These are phyloP conservation scores for Rutilus rutilus DNA, from an alignment of 2,113 vertebrate species.

Conservation along the genomic window DNA sequence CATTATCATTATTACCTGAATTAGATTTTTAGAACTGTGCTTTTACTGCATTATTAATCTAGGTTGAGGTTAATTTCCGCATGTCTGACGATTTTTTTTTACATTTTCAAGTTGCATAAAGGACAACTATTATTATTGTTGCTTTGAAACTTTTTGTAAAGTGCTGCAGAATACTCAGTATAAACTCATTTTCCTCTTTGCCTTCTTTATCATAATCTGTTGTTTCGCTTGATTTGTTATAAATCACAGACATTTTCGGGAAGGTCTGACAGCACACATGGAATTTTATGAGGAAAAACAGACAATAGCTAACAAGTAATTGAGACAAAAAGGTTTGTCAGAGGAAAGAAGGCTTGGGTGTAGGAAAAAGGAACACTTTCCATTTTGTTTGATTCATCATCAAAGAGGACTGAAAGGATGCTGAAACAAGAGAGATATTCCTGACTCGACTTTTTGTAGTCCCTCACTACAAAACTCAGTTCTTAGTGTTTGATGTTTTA, in stretches of 20 bases:
- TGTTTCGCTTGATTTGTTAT: conserved; percentile 35
- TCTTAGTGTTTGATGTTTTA: conserved; percentile 60
- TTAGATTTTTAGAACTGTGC: not conserved
- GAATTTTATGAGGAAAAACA: conserved; percentile 41
- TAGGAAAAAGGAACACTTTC: conserved; percentile 54
- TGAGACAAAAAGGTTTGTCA: conserved; percentile 53
- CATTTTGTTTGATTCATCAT: conserved; percentile 62
- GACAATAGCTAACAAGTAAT: conserved; percentile 52
- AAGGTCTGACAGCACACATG: conserved; percentile 37
- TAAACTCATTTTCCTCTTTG: not conserved
- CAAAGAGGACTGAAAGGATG: conserved; percentile 59
- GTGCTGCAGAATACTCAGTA: not conserved
- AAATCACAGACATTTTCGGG: not conserved
- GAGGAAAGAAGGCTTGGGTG: conserved; percentile 48
- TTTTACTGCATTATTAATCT: not conserved
- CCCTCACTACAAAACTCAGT: conserved; percentile 53
- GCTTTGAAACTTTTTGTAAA: no score
- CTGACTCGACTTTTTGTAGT: conserved; percentile 60
- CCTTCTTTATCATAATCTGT: conserved; percentile 36
- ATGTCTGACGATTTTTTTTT: not conserved
- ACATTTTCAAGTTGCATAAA: not conserved
- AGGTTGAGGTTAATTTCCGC: not conserved
- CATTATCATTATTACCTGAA: not conserved
- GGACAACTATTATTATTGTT: not conserved
- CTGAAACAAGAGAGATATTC: conserved; percentile 59